Percentiles rank a stretch among this genome's conserved stretches.
phyloP scores from a whole-genome alignment of 1,140 invertebrate genomes.

The Ptiloglossa arizonensis region DNA sequence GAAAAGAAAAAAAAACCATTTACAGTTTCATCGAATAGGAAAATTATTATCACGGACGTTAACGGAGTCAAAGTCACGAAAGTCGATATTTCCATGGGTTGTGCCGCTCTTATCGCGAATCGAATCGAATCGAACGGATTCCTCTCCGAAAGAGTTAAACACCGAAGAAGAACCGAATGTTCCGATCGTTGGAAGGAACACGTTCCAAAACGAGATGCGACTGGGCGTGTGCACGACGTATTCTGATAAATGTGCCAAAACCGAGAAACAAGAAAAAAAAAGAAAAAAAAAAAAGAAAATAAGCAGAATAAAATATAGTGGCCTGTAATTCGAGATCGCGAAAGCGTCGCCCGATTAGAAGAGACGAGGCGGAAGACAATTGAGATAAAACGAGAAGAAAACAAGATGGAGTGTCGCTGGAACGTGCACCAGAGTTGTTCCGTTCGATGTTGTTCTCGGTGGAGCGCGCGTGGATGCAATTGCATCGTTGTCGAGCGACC shows the following conservation, averaged over 20 bases:
- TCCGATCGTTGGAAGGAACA: constrained; percentile 5
- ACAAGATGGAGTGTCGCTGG: background rate
- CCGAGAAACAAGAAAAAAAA: too few species aligned
- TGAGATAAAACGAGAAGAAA: background rate
- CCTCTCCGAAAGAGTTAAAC: background rate
- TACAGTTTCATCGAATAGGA: background rate
- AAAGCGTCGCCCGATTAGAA: background rate
- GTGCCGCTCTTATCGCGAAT: background rate
- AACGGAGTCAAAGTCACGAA: background rate
- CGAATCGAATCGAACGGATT: background rate
- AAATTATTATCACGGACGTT: background rate
- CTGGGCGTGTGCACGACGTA: background rate
- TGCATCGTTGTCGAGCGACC: too few species aligned
- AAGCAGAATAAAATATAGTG: background rate
- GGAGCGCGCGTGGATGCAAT: constrained; percentile 11
- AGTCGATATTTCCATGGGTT: background rate
- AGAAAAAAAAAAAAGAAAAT: too few species aligned
- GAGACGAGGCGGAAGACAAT: background rate
- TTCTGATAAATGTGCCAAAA: constrained; percentile 45
- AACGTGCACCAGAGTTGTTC: constrained; percentile 39
- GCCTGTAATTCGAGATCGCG: background rate
- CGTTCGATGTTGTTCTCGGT: constrained; percentile 45
- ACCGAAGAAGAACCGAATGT: background rate
- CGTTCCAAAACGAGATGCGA: background rate
- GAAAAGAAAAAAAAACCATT: background rate